Conservation (phyloP, 53 echinoderm and acorn worm species). For the Holothuria leucospilota region DNA sequence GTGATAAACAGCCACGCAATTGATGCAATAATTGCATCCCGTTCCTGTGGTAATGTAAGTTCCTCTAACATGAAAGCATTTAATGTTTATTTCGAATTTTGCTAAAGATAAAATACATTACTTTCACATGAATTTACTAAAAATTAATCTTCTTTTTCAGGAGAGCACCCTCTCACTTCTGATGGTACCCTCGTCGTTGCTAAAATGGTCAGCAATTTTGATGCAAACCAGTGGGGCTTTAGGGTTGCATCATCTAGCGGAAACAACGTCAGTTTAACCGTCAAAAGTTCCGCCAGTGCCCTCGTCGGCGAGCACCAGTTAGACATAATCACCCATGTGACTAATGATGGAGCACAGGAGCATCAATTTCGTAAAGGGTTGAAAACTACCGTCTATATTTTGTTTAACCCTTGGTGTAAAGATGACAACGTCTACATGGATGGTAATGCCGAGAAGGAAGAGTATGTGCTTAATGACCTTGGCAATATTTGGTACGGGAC, state of each 20-base stretch:
- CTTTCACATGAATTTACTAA: too few species aligned
- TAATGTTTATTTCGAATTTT: too few species aligned
- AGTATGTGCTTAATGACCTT: slow-evolving; percentile 82
- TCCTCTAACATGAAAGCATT: too few species aligned
- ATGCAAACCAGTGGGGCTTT: slow-evolving; percentile 31
- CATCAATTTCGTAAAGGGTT: slow-evolving; percentile 38
- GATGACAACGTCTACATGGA: slow-evolving; percentile 77
- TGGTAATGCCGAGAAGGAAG: slow-evolving; percentile 61
- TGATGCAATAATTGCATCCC: too few species aligned
- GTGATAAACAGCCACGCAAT: too few species aligned
- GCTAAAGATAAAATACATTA: too few species aligned
- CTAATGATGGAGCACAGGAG: slow-evolving; percentile 10
- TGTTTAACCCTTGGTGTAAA: slow-evolving; percentile 96
- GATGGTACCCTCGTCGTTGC: slow-evolving; percentile 49
- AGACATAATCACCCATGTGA: slow-evolving; percentile 40
- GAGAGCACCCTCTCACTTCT: slow-evolving; percentile 39
- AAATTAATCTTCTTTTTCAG: slow-evolving; percentile 6
- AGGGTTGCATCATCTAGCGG: slow-evolving; percentile 25
- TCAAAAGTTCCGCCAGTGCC: slow-evolving; percentile 54
- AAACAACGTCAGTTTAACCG: slow-evolving; percentile 30
- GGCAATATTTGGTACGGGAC: slow-evolving; percentile 88
- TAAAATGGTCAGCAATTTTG: background rate
- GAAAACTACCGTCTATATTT: slow-evolving; percentile 49
- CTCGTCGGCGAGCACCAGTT: slow-evolving; percentile 69
- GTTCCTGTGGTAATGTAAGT: too few species aligned